Conservation (phyloP, 2,888 invertebrate genomes). For the Petrophora chlorosata region DNA sequence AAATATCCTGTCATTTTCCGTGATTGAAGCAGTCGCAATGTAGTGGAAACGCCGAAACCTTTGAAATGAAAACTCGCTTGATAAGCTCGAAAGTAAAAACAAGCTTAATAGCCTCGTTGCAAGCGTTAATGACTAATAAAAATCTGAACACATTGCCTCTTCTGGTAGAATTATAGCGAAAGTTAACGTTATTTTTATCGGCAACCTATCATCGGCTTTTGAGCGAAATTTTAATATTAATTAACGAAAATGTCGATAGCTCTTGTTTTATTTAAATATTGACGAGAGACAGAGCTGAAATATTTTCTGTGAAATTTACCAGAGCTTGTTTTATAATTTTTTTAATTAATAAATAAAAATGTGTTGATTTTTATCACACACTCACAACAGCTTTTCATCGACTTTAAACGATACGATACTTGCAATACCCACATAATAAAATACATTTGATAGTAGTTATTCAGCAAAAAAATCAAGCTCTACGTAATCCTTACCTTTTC, state of each 20-base stretch:
- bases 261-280: background rate
- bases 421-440: too few species aligned
- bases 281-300: background rate
- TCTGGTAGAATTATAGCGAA: slow-evolving; percentile 9
- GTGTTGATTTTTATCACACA: too few species aligned
- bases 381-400: too few species aligned
- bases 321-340: too few species aligned
- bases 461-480: slow-evolving; percentile 25
- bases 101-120: slow-evolving; percentile 1
- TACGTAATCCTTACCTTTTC: slow-evolving; percentile 37
- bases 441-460: slow-evolving; percentile 17
- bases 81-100: slow-evolving; percentile 9
- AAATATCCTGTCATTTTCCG: too few species aligned
- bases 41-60: too few species aligned
- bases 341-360: too few species aligned
- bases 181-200: slow-evolving; percentile 23
- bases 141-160: slow-evolving; percentile 11
- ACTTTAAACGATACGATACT: too few species aligned
- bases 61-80: slow-evolving; percentile 16
- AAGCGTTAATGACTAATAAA: slow-evolving; percentile 6
- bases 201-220: slow-evolving; percentile 12
- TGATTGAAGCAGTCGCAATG: too few species aligned
- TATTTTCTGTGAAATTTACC: background rate
- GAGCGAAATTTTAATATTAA: slow-evolving; percentile 4
- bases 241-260: slow-evolving; percentile 7